phyloP scores from a whole-genome alignment of 2,888 invertebrate species.

The Campoplex nolae region DNA sequence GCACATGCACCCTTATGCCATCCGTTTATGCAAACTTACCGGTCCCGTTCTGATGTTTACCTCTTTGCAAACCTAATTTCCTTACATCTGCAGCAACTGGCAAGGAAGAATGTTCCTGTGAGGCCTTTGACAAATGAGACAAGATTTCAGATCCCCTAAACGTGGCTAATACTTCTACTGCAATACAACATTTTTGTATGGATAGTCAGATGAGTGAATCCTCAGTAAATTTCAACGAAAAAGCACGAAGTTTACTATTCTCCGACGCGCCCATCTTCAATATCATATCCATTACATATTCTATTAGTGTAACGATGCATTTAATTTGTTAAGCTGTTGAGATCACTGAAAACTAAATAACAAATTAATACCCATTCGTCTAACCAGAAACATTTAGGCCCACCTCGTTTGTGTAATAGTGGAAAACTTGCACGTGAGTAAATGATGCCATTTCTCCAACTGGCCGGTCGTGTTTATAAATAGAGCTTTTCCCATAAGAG shows the following conservation, averaged over 20 bases:
- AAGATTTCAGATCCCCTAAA: neutral
- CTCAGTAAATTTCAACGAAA: neutral
- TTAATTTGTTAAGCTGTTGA: no score
- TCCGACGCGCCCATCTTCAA: no score
- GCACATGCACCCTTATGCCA: constrained; percentile 68
- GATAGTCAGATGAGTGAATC: neutral
- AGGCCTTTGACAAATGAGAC: constrained; percentile 23
- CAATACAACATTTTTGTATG: constrained; percentile 8
- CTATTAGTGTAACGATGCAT: neutral
- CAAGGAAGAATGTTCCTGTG: constrained; percentile 75
- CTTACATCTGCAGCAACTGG: constrained; percentile 71
- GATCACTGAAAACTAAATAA: neutral
- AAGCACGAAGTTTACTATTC: neutral
- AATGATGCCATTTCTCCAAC: constrained; percentile 14
- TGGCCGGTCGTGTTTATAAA: constrained; percentile 76
- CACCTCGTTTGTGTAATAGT: constrained; percentile 65
- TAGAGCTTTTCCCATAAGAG: constrained; percentile 80
- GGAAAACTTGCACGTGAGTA: constrained; percentile 64
- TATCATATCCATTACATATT: no score
- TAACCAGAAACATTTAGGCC: constrained; percentile 20
- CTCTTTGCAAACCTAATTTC: constrained; percentile 83
- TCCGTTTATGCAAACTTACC: constrained; percentile 81
- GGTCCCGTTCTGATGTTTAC: constrained; percentile 80
- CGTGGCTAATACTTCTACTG: neutral
- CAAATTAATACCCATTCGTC: neutral